Base-by-base conservation (phyloP, 2,888 invertebrate genomes). In the Linyphia triangularis region DNA sequence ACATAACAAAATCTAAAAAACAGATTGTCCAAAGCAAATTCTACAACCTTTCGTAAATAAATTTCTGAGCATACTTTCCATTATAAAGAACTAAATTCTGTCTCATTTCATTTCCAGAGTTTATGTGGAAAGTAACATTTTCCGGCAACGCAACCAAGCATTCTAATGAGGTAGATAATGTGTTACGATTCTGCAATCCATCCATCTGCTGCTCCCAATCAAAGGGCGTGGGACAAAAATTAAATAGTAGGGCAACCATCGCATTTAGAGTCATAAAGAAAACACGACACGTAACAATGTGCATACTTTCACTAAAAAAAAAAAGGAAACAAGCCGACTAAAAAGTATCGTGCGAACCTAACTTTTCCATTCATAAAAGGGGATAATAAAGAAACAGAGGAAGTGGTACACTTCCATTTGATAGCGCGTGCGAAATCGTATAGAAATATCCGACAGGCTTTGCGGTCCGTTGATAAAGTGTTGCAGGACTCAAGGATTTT, bases 401-500 rank as follows among this genome's bases (percentile, higher is more conserved):
- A 88, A 82, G 57, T 72, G 37, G 69, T 75, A 9, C 59, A 75
- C 81, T 81, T 81, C 81, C 51, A 51, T 51, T 51, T 51, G 51
- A 51, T 7, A 88, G 81, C 81, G 86, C 73, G 86, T 88, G 86
- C 69, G 70, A 86, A 79, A 85, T 51, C 84, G 77, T 61, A 28
- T 40, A 77, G 67, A 77, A 65, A 86, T 61, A 79, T 28, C 59
- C 65, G 72, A 69, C 86, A 86, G 86, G 88, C 83, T 77, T 72
- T 83, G 69, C 88, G 88, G 88, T 83, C 30, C 77, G 83, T 51
- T 88, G 88, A 37, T 72, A 77, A 83, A 88, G 67, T 75, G 61
- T 86, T 86, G 57, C 81, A 77, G 65, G 61, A 83, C 63, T 77
- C 88, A 83, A 88, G 88, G 88, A 82, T 86, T 77, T 81, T 85